Percentiles rank a stretch among this genome's conserved stretches.
Evolutionary conservation across 2,113 vertebrate species (phyloP).

Genomic region (Prochilodus magdalenae): DNA sequence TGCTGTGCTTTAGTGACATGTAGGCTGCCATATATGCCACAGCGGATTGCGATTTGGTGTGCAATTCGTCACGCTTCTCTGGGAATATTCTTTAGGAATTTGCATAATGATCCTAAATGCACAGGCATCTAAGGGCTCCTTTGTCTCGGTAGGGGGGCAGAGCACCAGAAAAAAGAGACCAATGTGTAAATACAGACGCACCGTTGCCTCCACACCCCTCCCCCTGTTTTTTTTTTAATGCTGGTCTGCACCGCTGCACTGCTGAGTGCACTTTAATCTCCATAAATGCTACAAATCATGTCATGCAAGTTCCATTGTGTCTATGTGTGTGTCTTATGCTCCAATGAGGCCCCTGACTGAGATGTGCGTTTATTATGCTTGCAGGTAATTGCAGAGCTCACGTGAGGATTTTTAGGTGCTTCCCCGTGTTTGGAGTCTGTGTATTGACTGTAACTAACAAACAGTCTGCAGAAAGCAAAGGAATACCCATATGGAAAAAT

Average conservation of each 20-base stretch:
- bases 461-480: constrained; percentile 14
- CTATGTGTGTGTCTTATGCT: not conserved
- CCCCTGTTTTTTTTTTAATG: constrained; percentile 18
- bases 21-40: not conserved
- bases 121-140: constrained; percentile 24
- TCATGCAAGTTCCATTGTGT: constrained; percentile 1
- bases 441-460: constrained; percentile 23
- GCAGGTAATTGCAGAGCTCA: constrained; percentile 30
- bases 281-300: constrained; percentile 50
- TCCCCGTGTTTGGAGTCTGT: constrained; percentile 13
- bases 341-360: constrained; percentile 29
- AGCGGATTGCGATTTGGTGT: not conserved
- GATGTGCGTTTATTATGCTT: constrained; percentile 9
- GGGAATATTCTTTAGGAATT: constrained; percentile 21
- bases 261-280: constrained; percentile 49
- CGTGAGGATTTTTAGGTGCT: constrained; percentile 15
- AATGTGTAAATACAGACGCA: constrained; percentile 26
- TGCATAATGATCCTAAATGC: constrained; percentile 38
- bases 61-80: constrained; percentile 1
- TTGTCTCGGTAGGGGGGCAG: constrained; percentile 34
- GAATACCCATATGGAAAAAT: constrained; percentile 27
- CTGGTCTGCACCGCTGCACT: constrained; percentile 5
- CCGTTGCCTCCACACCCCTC: not conserved
- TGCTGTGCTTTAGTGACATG: not conserved
- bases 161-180: constrained; percentile 19